Conservation (phyloP, 2,797 vertebrate species). For the Lemur catta region DNA sequence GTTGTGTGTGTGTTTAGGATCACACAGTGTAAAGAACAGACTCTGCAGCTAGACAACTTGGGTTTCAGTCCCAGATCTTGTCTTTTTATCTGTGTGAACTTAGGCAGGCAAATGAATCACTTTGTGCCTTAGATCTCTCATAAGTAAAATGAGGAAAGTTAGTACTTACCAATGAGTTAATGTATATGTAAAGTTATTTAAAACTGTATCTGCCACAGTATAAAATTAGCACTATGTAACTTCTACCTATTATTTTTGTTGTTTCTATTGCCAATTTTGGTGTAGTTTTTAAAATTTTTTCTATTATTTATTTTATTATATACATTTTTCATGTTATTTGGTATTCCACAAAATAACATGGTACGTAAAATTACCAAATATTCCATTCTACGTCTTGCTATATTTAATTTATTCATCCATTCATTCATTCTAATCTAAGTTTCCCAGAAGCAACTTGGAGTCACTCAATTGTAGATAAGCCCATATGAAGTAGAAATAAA, state of each 20-base stretch:
- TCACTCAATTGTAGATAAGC: background rate
- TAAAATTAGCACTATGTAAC: background rate
- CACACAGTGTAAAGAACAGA: background rate
- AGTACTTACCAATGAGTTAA: background rate
- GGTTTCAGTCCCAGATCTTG: background rate
- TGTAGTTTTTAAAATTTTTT: background rate
- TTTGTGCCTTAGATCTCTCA: background rate
- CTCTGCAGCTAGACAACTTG: background rate
- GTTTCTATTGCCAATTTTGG: background rate
- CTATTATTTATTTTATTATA: background rate
- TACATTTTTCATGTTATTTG: background rate
- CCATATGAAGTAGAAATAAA: background rate
- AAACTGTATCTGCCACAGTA: background rate
- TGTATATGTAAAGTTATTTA: background rate
- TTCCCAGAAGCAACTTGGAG: background rate
- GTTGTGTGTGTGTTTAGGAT: background rate
- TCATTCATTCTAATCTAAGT: constrained; percentile 5
- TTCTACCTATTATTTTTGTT: background rate
- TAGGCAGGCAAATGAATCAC: background rate
- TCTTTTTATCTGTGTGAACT: background rate
- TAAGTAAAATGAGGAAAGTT: background rate
- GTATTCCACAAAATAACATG: background rate
- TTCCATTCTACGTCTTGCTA: background rate
- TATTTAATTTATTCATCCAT: background rate
- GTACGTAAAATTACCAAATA: background rate